Conservation (phyloP, 2,113 vertebrate genomes). For the Xenopus tropicalis region DNA sequence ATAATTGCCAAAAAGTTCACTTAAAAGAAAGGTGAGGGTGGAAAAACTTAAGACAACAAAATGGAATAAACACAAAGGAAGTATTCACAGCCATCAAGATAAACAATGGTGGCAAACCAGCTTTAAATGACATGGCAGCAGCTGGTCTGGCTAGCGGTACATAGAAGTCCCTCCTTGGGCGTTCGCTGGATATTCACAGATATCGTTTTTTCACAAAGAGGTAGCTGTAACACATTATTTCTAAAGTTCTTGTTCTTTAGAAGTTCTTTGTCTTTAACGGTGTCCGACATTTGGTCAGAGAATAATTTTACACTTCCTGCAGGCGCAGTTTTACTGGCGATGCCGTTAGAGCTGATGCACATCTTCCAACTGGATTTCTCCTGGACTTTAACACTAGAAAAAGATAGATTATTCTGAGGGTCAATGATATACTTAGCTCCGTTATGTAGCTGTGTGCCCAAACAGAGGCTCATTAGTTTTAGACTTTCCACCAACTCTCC, state of each 20-base stretch:
- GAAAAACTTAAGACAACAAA: conserved; percentile 57
- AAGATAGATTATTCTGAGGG: conserved; percentile 67
- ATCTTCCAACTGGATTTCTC: conserved; percentile 91
- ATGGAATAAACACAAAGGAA: conserved; percentile 52
- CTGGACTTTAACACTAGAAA: conserved; percentile 83
- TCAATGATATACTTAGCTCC: conserved; percentile 76
- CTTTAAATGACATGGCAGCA: conserved; percentile 95
- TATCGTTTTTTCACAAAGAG: conserved; percentile 97
- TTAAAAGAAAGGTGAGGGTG: conserved; percentile 32
- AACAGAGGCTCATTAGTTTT: conserved; percentile 88
- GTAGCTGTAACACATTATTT: conserved; percentile 91
- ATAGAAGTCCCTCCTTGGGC: conserved; percentile 86
- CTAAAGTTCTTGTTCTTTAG: conserved; percentile 84
- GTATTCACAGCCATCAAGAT: conserved; percentile 57
- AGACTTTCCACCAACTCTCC: conserved; percentile 89
- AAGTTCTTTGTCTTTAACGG: conserved; percentile 69
- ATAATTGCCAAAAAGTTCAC: conserved; percentile 67
- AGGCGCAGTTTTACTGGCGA: conserved; percentile 59
- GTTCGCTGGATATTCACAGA: conserved; percentile 94
- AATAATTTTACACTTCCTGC: conserved; percentile 62
- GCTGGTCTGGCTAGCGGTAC: conserved; percentile 81
- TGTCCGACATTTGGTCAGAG: conserved; percentile 71
- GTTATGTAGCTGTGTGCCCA: conserved; percentile 81
- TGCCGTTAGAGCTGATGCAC: conserved; percentile 75
- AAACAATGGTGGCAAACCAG: conserved; percentile 52